Percentiles rank a stretch among this genome's conserved stretches.
These are phyloP conservation scores for Lithobates pipiens DNA, from an alignment of 2,797 vertebrate genomes.

Conservation along the genomic window DNA sequence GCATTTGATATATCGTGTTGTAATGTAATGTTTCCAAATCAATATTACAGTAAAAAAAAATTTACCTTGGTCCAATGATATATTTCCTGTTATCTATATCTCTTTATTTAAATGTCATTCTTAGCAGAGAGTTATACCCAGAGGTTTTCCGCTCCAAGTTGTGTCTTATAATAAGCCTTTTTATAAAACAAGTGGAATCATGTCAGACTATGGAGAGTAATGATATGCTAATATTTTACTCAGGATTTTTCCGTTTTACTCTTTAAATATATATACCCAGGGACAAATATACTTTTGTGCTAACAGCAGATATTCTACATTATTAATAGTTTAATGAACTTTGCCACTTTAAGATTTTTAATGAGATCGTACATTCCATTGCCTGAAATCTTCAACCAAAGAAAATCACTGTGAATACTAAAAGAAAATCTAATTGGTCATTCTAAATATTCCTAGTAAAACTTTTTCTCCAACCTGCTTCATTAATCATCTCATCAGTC, in stretches of 20 bases:
- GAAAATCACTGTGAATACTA: conserved; percentile 4
- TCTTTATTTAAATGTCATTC: conserved; percentile 4
- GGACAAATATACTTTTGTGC: conserved; percentile 8
- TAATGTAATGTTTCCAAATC: neutral
- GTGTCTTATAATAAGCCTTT: conserved; percentile 2
- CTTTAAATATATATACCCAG: conserved; percentile 18
- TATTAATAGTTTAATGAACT: conserved; percentile 45
- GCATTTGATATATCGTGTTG: neutral
- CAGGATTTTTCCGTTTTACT: conserved; percentile 23
- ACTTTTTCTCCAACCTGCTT: conserved; percentile 20
- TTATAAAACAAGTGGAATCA: neutral
- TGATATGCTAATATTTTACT: neutral
- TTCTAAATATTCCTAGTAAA: conserved; percentile 4
- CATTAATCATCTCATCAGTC: conserved; percentile 25
- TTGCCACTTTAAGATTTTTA: conserved; percentile 13
- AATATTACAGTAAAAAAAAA: neutral
- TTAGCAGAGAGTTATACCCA: neutral
- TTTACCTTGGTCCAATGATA: neutral
- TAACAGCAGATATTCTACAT: conserved; percentile 5
- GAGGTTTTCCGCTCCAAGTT: neutral
- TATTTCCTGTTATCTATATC: neutral
- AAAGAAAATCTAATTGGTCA: conserved; percentile 24
- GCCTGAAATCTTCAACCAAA: conserved; percentile 9
- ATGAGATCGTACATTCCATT: neutral
- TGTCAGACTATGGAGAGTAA: conserved; percentile 8